A percentile compares a stretch with the other conserved stretches of the same genome.
phyloP scores from a whole-genome alignment of 2,113 vertebrate species.

The Syngnathus scovelli region DNA sequence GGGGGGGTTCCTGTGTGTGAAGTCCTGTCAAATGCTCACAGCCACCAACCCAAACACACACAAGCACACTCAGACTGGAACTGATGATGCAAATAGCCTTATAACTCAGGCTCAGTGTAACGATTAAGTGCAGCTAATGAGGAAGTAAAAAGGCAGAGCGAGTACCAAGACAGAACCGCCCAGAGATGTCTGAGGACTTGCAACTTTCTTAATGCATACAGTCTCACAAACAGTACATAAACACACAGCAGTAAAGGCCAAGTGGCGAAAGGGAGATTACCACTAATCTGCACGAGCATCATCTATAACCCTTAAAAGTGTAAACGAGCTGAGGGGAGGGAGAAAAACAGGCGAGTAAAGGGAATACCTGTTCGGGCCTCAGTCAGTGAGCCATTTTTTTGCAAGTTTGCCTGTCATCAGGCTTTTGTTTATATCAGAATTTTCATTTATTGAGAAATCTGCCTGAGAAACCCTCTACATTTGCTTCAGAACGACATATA shows the following conservation, averaged over 20 bases:
- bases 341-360: accelerated
- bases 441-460: constrained; percentile 3
- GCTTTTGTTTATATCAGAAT: constrained; percentile 10
- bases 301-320: constrained; percentile 12
- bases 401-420: constrained; percentile 16
- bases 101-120: constrained; percentile 30
- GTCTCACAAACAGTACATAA: constrained; percentile 12
- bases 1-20: too few relatives aligned
- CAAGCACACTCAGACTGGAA: constrained; percentile 25
- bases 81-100: constrained; percentile 42
- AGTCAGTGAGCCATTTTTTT: constrained; percentile 46
- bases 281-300: constrained; percentile 20
- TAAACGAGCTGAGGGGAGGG: not conserved
- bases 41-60: constrained; percentile 16
- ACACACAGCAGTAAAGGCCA: not conserved
- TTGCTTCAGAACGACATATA: constrained; percentile 24
- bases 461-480: constrained; percentile 17
- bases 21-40: constrained; percentile 18
- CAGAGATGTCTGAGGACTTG: constrained; percentile 8
- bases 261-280: constrained; percentile 21
- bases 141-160: constrained; percentile 13
- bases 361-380: constrained; percentile 20
- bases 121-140: constrained; percentile 25
- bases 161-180: constrained; percentile 5
- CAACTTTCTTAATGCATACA: constrained; percentile 12